phyloP scores from a whole-genome alignment of 2,888 invertebrate genomes.

The Ectemnius lituratus region DNA sequence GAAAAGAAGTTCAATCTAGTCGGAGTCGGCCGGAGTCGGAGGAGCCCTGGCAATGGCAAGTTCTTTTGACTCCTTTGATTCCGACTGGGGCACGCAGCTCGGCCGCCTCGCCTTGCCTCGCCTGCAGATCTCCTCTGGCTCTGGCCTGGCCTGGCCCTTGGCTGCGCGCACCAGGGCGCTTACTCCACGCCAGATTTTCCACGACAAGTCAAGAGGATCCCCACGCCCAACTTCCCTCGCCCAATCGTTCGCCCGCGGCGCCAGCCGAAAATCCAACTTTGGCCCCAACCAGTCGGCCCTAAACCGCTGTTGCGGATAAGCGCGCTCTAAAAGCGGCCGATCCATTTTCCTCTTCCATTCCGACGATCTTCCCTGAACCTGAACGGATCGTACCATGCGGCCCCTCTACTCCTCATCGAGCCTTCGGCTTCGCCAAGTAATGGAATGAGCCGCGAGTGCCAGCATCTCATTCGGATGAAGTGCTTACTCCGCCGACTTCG shows the following conservation, averaged over 20 bases:
- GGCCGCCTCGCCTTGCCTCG: slow-evolving; percentile 46
- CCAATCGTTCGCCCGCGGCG: slow-evolving; percentile 61
- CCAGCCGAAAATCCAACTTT: slow-evolving; percentile 53
- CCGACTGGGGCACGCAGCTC: slow-evolving; percentile 49
- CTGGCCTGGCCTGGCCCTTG: slow-evolving; percentile 29
- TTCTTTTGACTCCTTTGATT: slow-evolving; percentile 76
- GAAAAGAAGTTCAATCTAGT: slow-evolving; percentile 75
- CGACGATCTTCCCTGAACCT: slow-evolving; percentile 8
- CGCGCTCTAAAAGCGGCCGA: slow-evolving; percentile 43
- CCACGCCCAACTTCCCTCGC: slow-evolving; percentile 62
- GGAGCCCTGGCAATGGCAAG: slow-evolving; percentile 65
- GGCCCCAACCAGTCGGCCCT: slow-evolving; percentile 21
- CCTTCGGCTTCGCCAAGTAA: slow-evolving; percentile 12
- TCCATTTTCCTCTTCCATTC: slow-evolving; percentile 47
- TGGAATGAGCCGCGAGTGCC: slow-evolving; percentile 9
- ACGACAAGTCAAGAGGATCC: slow-evolving; percentile 56
- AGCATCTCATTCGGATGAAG: slow-evolving; percentile 3
- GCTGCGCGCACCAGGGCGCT: slow-evolving; percentile 11
- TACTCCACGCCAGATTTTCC: slow-evolving; percentile 49
- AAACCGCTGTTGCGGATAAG: slow-evolving; percentile 50
- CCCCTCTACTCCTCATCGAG: background rate
- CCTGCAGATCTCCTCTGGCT: slow-evolving; percentile 43
- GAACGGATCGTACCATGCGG: background rate
- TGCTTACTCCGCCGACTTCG: background rate
- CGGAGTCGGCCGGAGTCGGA: slow-evolving; percentile 48